These are phyloP conservation scores for Cygnus olor DNA, from an alignment of 2,797 vertebrate species.

Conservation along the genomic window DNA sequence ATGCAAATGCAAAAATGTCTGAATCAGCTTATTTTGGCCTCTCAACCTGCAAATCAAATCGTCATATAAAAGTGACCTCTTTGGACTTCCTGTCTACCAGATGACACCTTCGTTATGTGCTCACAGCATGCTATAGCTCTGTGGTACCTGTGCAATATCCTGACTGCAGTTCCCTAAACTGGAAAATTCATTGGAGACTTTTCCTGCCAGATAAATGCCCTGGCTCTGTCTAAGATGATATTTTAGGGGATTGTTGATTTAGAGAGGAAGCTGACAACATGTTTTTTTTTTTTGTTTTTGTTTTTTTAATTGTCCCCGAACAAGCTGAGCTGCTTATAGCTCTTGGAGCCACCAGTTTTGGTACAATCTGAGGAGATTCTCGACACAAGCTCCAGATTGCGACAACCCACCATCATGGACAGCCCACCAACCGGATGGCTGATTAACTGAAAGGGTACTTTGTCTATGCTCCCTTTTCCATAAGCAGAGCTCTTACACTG, in stretches of 20 bases:
- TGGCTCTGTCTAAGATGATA: neutral
- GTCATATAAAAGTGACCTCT: neutral
- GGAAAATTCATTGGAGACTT: neutral
- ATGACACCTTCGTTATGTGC: neutral
- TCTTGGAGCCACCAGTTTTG: neutral
- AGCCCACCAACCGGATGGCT: neutral
- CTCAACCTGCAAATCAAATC: neutral
- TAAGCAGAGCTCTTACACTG: neutral
- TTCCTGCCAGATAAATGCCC: neutral
- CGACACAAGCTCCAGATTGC: neutral
- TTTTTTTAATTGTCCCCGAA: neutral
- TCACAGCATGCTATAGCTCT: neutral
- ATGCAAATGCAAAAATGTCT: constrained; percentile 31
- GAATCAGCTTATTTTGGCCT: constrained; percentile 20
- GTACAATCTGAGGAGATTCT: neutral
- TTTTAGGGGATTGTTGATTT: neutral
- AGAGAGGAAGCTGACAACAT: neutral
- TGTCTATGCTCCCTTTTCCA: neutral
- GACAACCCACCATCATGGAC: neutral
- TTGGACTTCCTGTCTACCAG: neutral
- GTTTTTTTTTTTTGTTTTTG: neutral
- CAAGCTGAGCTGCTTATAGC: neutral
- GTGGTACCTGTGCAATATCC: neutral
- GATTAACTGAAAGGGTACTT: neutral
- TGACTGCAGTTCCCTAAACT: neutral